These are phyloP conservation scores for Oceanites oceanicus DNA, from an alignment of 2,113 vertebrate genomes.

Conservation along the genomic window DNA sequence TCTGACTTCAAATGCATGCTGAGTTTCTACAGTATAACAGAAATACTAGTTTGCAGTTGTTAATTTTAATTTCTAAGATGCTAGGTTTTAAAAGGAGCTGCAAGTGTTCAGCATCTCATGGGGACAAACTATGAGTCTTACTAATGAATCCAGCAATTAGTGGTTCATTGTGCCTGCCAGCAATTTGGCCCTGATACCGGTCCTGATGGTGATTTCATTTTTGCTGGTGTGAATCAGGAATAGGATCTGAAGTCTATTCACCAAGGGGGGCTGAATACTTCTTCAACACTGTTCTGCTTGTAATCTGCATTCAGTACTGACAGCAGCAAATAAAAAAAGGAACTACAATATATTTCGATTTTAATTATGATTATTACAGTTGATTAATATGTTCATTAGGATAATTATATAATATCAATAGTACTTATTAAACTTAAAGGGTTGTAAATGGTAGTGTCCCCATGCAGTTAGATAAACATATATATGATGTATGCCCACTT, in stretches of 20 bases:
- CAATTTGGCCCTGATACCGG: constrained; percentile 37
- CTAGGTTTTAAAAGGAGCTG: constrained; percentile 39
- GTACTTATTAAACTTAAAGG: not conserved
- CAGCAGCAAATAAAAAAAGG: not conserved
- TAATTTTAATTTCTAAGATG: constrained; percentile 59
- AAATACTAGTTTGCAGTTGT: constrained; percentile 48
- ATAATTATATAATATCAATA: not conserved
- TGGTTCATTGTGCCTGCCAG: constrained; percentile 64
- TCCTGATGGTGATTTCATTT: constrained; percentile 58
- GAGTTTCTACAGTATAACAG: constrained; percentile 34
- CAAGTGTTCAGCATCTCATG: constrained; percentile 52
- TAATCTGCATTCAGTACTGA: not conserved
- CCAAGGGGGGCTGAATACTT: not conserved
- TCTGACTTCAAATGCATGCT: constrained; percentile 46
- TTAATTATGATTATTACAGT: not conserved
- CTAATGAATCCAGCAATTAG: constrained; percentile 67
- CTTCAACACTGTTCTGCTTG: not conserved
- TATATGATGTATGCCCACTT: not conserved
- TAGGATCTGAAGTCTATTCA: constrained; percentile 9
- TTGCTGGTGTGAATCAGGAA: constrained; percentile 38
- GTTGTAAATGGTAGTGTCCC: not conserved
- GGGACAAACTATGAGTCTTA: constrained; percentile 58
- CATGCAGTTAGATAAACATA: not conserved
- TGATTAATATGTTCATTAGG: not conserved
- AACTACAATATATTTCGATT: not conserved